A percentile compares a stretch with the other conserved stretches of the same genome.
Evolutionary conservation across 2,797 vertebrate genomes (phyloP).

Genomic region (Pangasius macronema): DNA sequence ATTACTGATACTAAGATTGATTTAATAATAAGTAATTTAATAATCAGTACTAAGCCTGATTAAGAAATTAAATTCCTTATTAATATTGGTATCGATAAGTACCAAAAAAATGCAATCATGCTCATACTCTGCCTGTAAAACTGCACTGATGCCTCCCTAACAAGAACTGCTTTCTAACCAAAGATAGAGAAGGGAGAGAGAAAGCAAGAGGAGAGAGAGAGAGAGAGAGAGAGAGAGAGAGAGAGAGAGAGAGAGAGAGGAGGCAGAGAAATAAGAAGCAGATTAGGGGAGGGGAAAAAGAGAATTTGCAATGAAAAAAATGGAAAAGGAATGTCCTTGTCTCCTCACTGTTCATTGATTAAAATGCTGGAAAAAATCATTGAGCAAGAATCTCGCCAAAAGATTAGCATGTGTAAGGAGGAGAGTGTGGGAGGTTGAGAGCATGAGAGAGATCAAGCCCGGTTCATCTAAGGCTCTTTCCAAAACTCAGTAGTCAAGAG

Average conservation of each 20-base stretch:
- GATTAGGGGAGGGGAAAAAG: constrained; percentile 58
- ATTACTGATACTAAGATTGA: background rate
- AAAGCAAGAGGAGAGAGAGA: constrained; percentile 17
- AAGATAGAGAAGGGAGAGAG: background rate
- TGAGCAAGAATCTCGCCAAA: constrained; percentile 27
- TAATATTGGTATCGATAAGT: background rate
- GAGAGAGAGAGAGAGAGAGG: constrained; percentile 35
- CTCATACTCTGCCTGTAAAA: background rate
- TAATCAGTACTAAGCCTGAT: background rate
- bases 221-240: constrained; percentile 39
- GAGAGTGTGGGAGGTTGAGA: constrained; percentile 15
- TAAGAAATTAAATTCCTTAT: background rate
- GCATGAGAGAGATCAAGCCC: constrained; percentile 33
- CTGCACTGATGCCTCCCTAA: background rate
- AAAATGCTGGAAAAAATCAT: constrained; percentile 46
- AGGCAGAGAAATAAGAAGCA: constrained; percentile 26
- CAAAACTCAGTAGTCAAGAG: constrained; percentile 55
- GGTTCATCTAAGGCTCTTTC: constrained; percentile 56
- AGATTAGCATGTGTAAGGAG: constrained; percentile 33
- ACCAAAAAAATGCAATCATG: background rate
- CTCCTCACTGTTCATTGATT: constrained; percentile 17
- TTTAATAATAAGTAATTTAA: background rate
- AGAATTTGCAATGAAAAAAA: constrained; percentile 24
- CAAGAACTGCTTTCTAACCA: background rate
- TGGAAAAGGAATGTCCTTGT: constrained; percentile 42